phyloP scores from a whole-genome alignment of 2,888 invertebrate genomes.

The Druceiella hillmani region DNA sequence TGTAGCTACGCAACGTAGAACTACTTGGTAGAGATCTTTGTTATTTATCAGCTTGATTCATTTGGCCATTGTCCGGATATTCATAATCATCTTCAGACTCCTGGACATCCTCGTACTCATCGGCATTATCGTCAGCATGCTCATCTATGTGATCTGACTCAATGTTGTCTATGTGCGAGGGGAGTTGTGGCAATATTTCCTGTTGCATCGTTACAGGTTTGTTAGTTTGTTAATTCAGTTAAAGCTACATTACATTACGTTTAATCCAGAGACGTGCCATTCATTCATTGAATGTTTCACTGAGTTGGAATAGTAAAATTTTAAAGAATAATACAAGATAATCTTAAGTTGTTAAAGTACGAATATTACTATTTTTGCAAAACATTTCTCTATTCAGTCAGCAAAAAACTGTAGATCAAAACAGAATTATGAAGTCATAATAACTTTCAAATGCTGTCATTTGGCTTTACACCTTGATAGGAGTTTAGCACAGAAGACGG shows the following conservation, averaged over 20 bases:
- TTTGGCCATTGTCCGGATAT: conserved; percentile 42
- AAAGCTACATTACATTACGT: conserved; percentile 9
- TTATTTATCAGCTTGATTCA: conserved; percentile 23
- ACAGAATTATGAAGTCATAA: no score
- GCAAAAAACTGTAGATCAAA: no score
- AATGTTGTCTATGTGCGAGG: conserved; percentile 47
- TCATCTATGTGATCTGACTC: conserved; percentile 54
- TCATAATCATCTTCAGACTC: conserved; percentile 57
- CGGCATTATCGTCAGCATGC: conserved; percentile 46
- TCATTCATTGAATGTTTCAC: no score
- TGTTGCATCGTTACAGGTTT: conserved; percentile 6
- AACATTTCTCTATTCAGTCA: no score
- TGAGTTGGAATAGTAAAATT: no score
- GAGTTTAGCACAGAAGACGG: no score
- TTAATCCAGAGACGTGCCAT: no score
- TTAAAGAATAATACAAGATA: no score
- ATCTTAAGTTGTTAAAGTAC: no score
- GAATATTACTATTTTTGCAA: no score
- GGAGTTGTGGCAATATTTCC: conserved; percentile 38
- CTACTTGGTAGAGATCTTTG: conserved; percentile 18
- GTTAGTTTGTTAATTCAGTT: conserved; percentile 15
- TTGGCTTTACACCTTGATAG: no score
- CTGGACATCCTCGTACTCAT: conserved; percentile 50
- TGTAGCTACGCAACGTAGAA: conserved; percentile 13
- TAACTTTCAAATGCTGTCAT: no score